phyloP scores from a whole-genome alignment of 2,797 vertebrate genomes.

The Cyclopterus lumpus region DNA sequence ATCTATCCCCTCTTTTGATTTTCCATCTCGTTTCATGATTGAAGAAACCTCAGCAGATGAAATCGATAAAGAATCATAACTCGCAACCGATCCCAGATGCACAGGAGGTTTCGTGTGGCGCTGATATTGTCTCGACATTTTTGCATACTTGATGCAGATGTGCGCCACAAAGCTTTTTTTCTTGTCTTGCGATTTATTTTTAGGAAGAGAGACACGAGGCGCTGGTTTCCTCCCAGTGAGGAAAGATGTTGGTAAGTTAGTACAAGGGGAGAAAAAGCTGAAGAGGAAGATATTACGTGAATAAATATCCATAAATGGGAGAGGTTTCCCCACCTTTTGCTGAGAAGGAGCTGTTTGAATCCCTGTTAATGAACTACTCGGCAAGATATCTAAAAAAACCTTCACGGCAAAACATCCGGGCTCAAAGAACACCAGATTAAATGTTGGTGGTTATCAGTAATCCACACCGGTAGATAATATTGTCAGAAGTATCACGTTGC shows the following conservation, averaged over 20 bases:
- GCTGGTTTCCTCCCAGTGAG: not conserved
- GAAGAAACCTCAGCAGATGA: slow-evolving; percentile 34
- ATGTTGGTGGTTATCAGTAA: not conserved
- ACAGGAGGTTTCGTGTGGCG: slow-evolving; percentile 22
- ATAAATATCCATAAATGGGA: not conserved
- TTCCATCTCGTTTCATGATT: slow-evolving; percentile 30
- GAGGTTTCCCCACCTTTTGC: not conserved
- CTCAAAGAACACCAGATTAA: not conserved
- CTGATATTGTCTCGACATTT: slow-evolving; percentile 28
- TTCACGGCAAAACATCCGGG: not conserved
- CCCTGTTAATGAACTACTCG: not conserved
- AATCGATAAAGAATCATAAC: slow-evolving; percentile 46
- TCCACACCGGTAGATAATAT: not conserved
- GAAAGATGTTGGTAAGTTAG: not conserved
- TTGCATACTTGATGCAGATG: slow-evolving; percentile 30
- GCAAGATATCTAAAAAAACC: slow-evolving; percentile 2
- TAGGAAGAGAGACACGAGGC: not conserved
- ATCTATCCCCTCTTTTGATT: slow-evolving; percentile 16
- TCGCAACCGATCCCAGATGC: slow-evolving; percentile 37
- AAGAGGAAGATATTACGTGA: not conserved
- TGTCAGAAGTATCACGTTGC: not conserved
- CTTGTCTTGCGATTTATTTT: not conserved
- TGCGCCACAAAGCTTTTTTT: not conserved
- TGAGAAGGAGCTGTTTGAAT: not conserved
- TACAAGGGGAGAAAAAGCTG: not conserved